phyloP scores from a whole-genome alignment of 2,113 vertebrate genomes.

The Rhynchopsitta pachyrhyncha region DNA sequence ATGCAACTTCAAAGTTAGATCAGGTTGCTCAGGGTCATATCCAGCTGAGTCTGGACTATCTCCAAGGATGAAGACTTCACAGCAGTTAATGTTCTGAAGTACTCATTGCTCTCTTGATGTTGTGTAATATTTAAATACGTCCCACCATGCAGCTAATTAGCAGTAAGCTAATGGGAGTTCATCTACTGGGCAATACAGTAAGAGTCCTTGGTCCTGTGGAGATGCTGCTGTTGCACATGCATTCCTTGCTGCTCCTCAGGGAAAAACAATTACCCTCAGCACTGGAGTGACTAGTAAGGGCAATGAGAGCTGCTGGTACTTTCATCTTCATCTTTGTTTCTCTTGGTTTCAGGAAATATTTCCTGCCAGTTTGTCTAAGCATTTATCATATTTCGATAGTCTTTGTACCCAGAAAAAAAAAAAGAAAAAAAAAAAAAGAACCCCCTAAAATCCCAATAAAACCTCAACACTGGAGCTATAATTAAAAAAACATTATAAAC shows the following conservation, averaged over 20 bases:
- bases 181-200: not conserved
- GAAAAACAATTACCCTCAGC: not conserved
- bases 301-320: not conserved
- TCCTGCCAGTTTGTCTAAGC: not conserved
- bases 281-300: not conserved
- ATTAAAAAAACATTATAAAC: slow-evolving; percentile 41
- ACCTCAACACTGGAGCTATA: slow-evolving; percentile 24
- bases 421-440: not conserved
- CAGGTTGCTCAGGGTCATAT: slow-evolving; percentile 37
- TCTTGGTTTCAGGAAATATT: slow-evolving; percentile 20
- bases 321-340: slow-evolving; percentile 20
- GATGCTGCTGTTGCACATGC: not conserved
- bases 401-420: not conserved
- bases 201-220: not conserved
- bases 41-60: not conserved
- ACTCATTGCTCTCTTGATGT: not conserved
- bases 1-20: slow-evolving; percentile 50
- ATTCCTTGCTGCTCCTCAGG: not conserved
- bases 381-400: slow-evolving; percentile 5
- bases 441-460: not conserved
- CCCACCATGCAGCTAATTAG: not conserved
- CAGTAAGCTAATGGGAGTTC: not conserved
- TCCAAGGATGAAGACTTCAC: not conserved
- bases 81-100: not conserved
- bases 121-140: not conserved